A percentile compares a stretch with the other conserved stretches of the same genome.
phyloP scores from a whole-genome alignment of 2,113 vertebrate species.

The Brevimyrus niger region DNA sequence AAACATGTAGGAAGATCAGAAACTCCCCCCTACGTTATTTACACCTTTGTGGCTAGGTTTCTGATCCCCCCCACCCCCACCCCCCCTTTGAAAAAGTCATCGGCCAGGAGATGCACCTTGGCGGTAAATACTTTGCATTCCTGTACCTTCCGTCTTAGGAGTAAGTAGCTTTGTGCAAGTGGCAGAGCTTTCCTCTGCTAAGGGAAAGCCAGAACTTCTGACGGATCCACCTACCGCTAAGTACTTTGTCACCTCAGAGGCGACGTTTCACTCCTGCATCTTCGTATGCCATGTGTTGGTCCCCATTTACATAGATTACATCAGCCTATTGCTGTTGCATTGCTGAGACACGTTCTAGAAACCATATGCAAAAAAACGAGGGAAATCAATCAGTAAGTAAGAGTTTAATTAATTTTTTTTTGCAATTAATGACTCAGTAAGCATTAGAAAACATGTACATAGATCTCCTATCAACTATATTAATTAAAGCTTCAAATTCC shows the following conservation, averaged over 20 bases:
- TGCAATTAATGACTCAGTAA: not conserved
- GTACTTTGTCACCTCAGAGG: not conserved
- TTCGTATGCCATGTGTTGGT: not conserved
- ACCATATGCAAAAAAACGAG: not conserved
- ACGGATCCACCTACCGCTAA: not conserved
- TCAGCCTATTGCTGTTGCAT: conserved; percentile 5
- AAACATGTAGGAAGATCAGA: not conserved
- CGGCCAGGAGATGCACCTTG: not conserved
- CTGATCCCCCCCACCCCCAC: not conserved
- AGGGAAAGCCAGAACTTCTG: not conserved
- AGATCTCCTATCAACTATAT: not conserved
- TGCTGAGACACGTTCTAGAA: not conserved
- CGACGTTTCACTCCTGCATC: not conserved
- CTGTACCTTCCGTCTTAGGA: not conserved
- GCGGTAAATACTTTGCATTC: not conserved
- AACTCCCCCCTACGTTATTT: not conserved
- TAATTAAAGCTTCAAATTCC: conserved; percentile 6
- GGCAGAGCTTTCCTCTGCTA: not conserved
- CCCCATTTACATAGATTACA: conserved; percentile 5
- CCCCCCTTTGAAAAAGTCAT: not conserved
- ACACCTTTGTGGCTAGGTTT: not conserved
- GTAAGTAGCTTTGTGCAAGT: not conserved
- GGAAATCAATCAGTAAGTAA: not conserved
- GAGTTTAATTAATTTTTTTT: not conserved
- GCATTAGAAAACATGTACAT: not conserved